Base-by-base conservation (phyloP, 1,140 invertebrate species). In the Anagrus nilaparvatae region DNA sequence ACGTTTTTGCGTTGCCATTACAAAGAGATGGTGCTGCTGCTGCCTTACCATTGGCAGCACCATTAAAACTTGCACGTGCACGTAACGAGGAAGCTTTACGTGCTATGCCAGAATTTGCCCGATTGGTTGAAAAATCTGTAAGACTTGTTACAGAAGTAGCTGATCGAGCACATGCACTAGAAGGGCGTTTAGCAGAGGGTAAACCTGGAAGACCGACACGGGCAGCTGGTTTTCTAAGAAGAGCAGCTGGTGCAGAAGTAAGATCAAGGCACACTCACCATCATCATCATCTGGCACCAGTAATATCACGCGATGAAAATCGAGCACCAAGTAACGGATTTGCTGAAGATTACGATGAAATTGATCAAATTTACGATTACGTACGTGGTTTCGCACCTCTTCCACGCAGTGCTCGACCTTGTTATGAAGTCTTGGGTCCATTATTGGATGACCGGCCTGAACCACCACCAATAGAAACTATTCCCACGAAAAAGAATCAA, bases 321-420 rank as follows among this genome's bases (percentile, higher is more conserved):
- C 54, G 70, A 5, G 58, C 73, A 12, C 70, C 68, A 5, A 59
- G 60, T 5, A 23, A 27, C 5, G 7, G 8, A 13, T 76, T 78
- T 40, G 74, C 78, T 8, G 84, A 87, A 56, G 87, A 94, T 50
- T 93, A 94, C 65, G 88, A 94, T 52, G 91, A 97, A 67, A 93
- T 95, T 49, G 91, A 97, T 70, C 88, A 94, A 65, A 91, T 97
- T 44, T 97, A 97, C 61, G 88, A 92, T 58, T 96, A 95, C 60
- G 89, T 97, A 0, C 72, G 91, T 32, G 91, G 91, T 0, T 86
- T 93, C 53, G 85, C 86, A 10, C 87, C 89, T 1, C 69, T 93
- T 21, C 87, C 88, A 0, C 89, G 88, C 59, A 84, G 76, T 55
- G 74, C 85, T 19, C 76, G 81, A 44, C 78, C 78, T 1, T 77